These are phyloP conservation scores for Itoplectis maculator DNA, from an alignment of 2,888 invertebrate genomes.

Conservation along the genomic window DNA sequence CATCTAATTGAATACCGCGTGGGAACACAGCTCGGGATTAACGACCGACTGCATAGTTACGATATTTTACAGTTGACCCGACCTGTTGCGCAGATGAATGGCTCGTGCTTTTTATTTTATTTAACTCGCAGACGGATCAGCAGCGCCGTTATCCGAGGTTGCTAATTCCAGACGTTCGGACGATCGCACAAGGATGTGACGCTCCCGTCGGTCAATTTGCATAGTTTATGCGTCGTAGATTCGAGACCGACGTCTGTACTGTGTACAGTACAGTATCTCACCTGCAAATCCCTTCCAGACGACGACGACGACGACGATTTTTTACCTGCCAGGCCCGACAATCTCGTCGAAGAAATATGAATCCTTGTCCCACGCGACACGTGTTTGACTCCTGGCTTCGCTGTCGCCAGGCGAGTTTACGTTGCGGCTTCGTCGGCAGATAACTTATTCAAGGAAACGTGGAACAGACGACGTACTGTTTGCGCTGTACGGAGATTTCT, in stretches of 20 bases:
- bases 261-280: not conserved
- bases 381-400: slow-evolving; percentile 22
- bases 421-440: slow-evolving; percentile 16
- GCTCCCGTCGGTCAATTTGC: slow-evolving; percentile 36
- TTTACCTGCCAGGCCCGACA: not conserved
- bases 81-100: not conserved
- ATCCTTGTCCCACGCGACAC: slow-evolving; percentile 20
- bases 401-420: slow-evolving; percentile 47
- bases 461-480: slow-evolving; percentile 39
- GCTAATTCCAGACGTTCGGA: not conserved
- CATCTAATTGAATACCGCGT: not conserved
- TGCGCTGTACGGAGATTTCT: not conserved
- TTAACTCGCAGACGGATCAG: slow-evolving; percentile 4
- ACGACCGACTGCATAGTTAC: not conserved
- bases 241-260: slow-evolving; percentile 31
- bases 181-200: slow-evolving; percentile 10
- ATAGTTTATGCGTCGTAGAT: slow-evolving; percentile 48
- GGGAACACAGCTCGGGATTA: slow-evolving; percentile 6
- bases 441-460: slow-evolving; percentile 43
- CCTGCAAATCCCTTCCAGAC: slow-evolving; percentile 5
- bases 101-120: not conserved
- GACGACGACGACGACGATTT: too few relatives aligned
- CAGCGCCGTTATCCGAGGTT: not conserved
- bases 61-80: not conserved
- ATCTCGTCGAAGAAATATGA: slow-evolving; percentile 34